Conservation (phyloP, 2,797 vertebrate genomes). For the Epinephelus awoara region DNA sequence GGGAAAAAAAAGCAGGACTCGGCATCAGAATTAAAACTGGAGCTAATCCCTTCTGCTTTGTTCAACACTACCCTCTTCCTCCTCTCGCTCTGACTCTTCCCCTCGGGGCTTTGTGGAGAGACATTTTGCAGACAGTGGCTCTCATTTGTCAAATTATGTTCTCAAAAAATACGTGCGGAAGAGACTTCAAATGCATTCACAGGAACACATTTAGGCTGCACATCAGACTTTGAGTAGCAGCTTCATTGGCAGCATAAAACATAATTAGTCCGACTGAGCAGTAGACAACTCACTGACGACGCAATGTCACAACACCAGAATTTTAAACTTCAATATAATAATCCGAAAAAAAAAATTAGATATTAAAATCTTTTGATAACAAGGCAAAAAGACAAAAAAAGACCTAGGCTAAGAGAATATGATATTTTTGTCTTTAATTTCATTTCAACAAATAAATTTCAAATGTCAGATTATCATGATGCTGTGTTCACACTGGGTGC, state of each 20-base stretch:
- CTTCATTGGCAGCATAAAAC: not conserved
- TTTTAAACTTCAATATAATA: too few species aligned
- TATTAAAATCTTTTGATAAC: too few species aligned
- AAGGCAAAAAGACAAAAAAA: too few species aligned
- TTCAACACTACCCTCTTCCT: conserved; percentile 31
- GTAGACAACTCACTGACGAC: not conserved
- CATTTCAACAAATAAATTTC: too few species aligned
- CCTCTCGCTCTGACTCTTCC: conserved; percentile 6
- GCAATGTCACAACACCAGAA: too few species aligned
- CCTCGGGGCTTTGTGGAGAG: conserved; percentile 20
- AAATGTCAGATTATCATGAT: too few species aligned
- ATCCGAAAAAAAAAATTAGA: too few species aligned
- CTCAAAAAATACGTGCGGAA: not conserved
- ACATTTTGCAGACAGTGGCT: conserved; percentile 23
- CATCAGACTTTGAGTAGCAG: not conserved
- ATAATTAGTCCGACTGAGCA: not conserved
- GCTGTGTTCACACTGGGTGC: too few species aligned
- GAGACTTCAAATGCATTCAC: not conserved
- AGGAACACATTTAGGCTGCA: not conserved
- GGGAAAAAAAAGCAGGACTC: conserved; percentile 48
- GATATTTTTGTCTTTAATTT: too few species aligned
- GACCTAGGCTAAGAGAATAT: too few species aligned
- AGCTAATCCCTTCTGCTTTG: conserved; percentile 68
- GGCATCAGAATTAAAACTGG: conserved; percentile 50
- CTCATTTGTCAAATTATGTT: not conserved